A percentile compares a stretch with the other conserved stretches of the same genome.
These are phyloP conservation scores for Parascotia fuliginaria DNA, from an alignment of 2,888 invertebrate genomes.

Conservation along the genomic window DNA sequence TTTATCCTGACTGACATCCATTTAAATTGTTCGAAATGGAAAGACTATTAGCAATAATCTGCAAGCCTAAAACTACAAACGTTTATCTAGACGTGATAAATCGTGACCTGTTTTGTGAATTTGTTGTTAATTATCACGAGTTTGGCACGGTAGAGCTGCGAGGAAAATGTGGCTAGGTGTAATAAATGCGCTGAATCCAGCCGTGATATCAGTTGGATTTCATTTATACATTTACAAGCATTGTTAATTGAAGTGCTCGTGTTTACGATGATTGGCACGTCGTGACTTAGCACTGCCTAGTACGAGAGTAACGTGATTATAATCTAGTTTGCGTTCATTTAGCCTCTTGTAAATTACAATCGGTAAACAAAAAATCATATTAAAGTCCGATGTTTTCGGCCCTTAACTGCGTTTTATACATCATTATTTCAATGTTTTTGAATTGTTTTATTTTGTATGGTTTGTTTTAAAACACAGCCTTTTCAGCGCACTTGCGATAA, in stretches of 20 bases:
- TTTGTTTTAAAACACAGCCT: too few species aligned
- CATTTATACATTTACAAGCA: constrained; percentile 45
- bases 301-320: constrained; percentile 21
- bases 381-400: constrained; percentile 22
- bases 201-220: constrained; percentile 52
- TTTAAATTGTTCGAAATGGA: constrained; percentile 23
- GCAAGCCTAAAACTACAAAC: constrained; percentile 31
- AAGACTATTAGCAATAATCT: constrained; percentile 26
- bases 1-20: constrained; percentile 25
- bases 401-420: constrained; percentile 31
- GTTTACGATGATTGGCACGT: constrained; percentile 28
- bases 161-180: constrained; percentile 42
- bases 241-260: constrained; percentile 46
- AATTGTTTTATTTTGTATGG: too few species aligned
- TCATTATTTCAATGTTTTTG: constrained; percentile 15
- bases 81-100: constrained; percentile 43
- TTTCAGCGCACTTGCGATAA: too few species aligned
- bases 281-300: constrained; percentile 27
- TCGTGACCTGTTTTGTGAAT: constrained; percentile 49
- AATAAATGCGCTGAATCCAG: constrained; percentile 62
- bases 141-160: constrained; percentile 30
- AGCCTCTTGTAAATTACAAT: constrained; percentile 15
- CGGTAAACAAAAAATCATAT: constrained; percentile 8
- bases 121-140: constrained; percentile 61
- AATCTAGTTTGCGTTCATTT: constrained; percentile 18